Conservation (phyloP, 2,888 invertebrate genomes). For the Amblyteles armatorius region DNA sequence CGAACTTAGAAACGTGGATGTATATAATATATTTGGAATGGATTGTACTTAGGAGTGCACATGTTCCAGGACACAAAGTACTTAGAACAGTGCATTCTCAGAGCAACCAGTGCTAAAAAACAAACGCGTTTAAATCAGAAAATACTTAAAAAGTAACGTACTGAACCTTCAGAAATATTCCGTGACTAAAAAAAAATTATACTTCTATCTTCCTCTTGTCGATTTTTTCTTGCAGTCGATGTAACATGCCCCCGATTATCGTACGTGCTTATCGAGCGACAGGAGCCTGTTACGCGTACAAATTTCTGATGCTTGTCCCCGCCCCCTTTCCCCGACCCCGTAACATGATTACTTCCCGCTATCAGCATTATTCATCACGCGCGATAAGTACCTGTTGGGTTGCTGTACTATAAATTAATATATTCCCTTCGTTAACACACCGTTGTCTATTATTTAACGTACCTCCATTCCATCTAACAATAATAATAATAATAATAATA, state of each 20-base stretch:
- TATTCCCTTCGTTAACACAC: background rate
- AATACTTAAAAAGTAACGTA: too few species aligned
- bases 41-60: too few species aligned
- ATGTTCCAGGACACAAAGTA: too few species aligned
- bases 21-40: too few species aligned
- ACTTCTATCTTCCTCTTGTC: background rate
- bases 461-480: background rate
- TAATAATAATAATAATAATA: too few species aligned
- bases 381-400: background rate
- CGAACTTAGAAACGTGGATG: too few species aligned
- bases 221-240: background rate
- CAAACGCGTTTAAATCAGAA: too few species aligned
- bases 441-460: constrained; percentile 3
- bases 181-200: background rate
- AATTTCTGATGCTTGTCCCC: background rate
- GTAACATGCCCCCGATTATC: background rate
- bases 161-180: too few species aligned
- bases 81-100: too few species aligned
- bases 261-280: background rate
- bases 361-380: background rate
- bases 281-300: background rate
- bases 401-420: background rate
- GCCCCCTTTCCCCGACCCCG: background rate
- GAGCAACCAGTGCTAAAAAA: too few species aligned
- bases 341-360: background rate